Base-by-base conservation (phyloP, 2,888 invertebrate genomes). In the Autographa gamma region DNA sequence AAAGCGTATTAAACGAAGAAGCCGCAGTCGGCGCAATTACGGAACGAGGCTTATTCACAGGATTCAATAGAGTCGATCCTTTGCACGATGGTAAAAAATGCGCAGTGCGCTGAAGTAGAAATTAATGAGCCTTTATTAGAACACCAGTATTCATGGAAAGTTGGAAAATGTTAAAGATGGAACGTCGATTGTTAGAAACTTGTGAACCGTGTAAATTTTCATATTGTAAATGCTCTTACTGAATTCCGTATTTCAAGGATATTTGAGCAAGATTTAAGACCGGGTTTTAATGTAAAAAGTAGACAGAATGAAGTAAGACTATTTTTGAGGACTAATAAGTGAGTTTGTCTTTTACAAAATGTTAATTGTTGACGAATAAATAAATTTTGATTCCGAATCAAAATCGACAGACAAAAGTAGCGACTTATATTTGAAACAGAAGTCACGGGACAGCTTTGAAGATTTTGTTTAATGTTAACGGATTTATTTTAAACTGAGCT, bases 21-120 rank as follows among this genome's bases (percentile, higher is more conserved):
- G 76, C 80, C 79, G 73, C 66, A 84, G 81, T 56, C 52, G 60
- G 69, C 76, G 88, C 86, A 90, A 90, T 89, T 88, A 90, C 80
- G 83, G 77, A 77, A 84, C 79, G 80, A 80, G 71, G 71, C 81
- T 80, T 81, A 86, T 88, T 89, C 87, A 85, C 59, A 80, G 76
- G 74, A 79, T 80, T 83, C 72, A 79, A 85, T 79, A 76, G 79
- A 71, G 48, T 13, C 60, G 77, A 75, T 79, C 79, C 81, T 84
- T 84, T 77, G 75, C 66, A 25, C 34, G 58, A 66, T 19, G 61
- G 54, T 18, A 83, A 80, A 34, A 82, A 79, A 73, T 72, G 81
- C 63, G 63, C 79, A 75, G 56, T 68, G 69, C 67, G 63, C 19
- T 69, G 16, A 38, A 81, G 69, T 71, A 67, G 78, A 71, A 69